Percentiles rank a stretch among this genome's conserved stretches.
These are phyloP conservation scores for Salvator merianae DNA, from an alignment of 2,113 vertebrate species.

Conservation along the genomic window DNA sequence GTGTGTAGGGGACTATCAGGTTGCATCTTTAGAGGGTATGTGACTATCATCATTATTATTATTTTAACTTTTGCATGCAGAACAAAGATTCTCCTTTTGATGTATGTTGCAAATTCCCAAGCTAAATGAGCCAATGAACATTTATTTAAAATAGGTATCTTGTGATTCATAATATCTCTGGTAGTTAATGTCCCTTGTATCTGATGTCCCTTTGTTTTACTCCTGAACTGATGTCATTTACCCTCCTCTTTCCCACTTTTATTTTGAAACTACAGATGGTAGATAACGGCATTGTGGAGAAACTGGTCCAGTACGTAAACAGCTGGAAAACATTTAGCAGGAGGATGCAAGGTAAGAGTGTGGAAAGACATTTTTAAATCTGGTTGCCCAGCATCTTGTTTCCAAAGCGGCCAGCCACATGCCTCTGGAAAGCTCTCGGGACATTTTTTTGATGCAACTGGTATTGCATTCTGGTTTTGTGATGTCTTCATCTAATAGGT, in stretches of 20 bases:
- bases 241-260: slow-evolving; percentile 18
- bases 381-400: too few relatives aligned
- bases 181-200: slow-evolving; percentile 59
- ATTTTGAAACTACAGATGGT: slow-evolving; percentile 41
- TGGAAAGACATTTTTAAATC: too few relatives aligned
- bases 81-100: slow-evolving; percentile 73
- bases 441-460: too few relatives aligned
- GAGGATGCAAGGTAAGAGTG: too few relatives aligned
- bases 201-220: slow-evolving; percentile 47
- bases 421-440: too few relatives aligned
- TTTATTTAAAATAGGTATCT: slow-evolving; percentile 73
- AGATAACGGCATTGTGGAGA: slow-evolving; percentile 51
- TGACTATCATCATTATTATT: not conserved
- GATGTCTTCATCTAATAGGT: too few relatives aligned
- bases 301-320: not conserved
- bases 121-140: slow-evolving; percentile 75
- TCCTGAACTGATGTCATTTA: slow-evolving; percentile 50
- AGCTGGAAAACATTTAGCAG: not conserved
- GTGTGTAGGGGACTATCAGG: not conserved
- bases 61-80: slow-evolving; percentile 49
- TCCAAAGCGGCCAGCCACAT: too few relatives aligned
- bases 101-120: slow-evolving; percentile 67
- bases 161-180: slow-evolving; percentile 68
- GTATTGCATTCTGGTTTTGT: too few relatives aligned
- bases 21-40: slow-evolving; percentile 9